Evolutionary conservation across 2,888 invertebrate species (phyloP).

Genomic region (Monoplex corrugatus): DNA sequence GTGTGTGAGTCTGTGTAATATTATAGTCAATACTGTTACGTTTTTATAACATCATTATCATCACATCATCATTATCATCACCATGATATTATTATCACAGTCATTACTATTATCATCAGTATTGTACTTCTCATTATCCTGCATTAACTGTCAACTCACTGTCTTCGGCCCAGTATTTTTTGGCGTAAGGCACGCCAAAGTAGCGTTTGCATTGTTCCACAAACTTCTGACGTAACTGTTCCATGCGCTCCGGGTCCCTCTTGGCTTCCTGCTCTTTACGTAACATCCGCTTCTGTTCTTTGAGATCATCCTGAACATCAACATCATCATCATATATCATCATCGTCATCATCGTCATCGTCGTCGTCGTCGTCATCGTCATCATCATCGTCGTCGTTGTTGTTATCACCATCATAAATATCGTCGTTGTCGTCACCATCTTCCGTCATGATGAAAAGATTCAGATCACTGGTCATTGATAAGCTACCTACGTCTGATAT

Average conservation of each 20-base stretch:
- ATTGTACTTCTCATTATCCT: too few relatives aligned
- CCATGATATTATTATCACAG: too few relatives aligned
- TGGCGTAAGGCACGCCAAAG: slow-evolving; percentile 80
- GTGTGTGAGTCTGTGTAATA: neutral
- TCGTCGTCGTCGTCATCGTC: too few relatives aligned
- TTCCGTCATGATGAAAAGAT: too few relatives aligned
- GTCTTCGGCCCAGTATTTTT: slow-evolving; percentile 79
- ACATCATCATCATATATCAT: too few relatives aligned
- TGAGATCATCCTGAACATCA: slow-evolving; percentile 72
- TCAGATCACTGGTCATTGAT: neutral
- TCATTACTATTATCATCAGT: too few relatives aligned
- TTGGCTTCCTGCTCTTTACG: slow-evolving; percentile 61
- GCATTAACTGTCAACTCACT: slow-evolving; percentile 65
- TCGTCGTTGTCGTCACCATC: too few relatives aligned
- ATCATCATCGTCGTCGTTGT: too few relatives aligned
- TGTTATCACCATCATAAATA: too few relatives aligned
- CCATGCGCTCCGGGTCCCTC: slow-evolving; percentile 72
- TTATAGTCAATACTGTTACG: too few relatives aligned
- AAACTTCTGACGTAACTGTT: slow-evolving; percentile 76
- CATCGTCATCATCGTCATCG: too few relatives aligned
- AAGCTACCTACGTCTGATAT: neutral
- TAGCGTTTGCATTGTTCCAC: slow-evolving; percentile 79
- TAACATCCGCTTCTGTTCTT: slow-evolving; percentile 63
- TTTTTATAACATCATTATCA: neutral
- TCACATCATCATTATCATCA: neutral